Base-by-base conservation (phyloP, 2,888 invertebrate genomes). In the Xestia ashworthii region DNA sequence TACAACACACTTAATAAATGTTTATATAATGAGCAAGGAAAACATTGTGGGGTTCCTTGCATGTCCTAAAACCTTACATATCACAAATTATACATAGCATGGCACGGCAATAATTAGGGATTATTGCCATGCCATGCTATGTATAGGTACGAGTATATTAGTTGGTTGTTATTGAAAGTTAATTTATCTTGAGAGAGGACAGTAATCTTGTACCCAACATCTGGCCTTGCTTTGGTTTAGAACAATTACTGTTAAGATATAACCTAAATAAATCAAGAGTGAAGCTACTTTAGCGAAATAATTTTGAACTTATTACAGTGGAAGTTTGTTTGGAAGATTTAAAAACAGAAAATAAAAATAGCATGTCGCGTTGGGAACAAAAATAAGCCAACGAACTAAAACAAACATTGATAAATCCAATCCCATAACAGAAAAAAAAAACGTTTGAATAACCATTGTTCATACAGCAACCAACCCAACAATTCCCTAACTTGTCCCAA, bases 401-500 rank as follows among this genome's bases (percentile, higher is more conserved):
- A 44, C 22, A 22, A 32, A 25, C 3, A 3, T 32, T 68, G 41
- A 69, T 32, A n/a, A 11, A 55, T 53, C 11, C 3, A 48, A 16
- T n/a, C 5, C 8, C 19, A 22, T 14, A 50, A 19, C 5, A 64
- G n/a, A n/a, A 48, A 64, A 76, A 58, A n/a, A 65, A 41, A 62
- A 25, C 4, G 14, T 41, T 50, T 53, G 3, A 22, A 64, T 41
- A 1, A 8, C 25, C 58, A 69, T 58, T 80, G 55, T 55, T 25
- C n/a, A 22, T 44, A 41, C 64, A 38, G n/a, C 14, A 46, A 25
- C 38, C 16, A 19, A 38, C 25, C 16, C n/a, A 41, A 66, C 41
- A 62, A 50, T 48, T 72, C 22, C 48, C 67, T 66, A 77, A 85
- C 78, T 71, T 74, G 78, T 71, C 55, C 41, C 12, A 74, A 74